These are phyloP conservation scores for Cricetomys ansorgei DNA, from an alignment of 2,113 vertebrate species.

Conservation along the genomic window DNA sequence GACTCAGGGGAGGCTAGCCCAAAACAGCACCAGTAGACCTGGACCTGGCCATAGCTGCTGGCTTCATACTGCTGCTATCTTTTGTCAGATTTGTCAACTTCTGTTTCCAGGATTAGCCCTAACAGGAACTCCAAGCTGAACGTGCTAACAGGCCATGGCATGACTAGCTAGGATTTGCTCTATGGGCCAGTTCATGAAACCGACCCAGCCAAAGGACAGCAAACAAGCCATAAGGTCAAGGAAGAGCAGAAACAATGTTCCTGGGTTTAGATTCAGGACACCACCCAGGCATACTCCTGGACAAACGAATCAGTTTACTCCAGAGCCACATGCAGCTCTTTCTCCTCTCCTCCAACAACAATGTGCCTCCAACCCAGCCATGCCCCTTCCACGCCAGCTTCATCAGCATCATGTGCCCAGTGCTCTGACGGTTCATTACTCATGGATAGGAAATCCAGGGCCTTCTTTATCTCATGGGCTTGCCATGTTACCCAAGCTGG, in stretches of 20 bases:
- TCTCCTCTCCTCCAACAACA: background rate
- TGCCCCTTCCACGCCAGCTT: background rate
- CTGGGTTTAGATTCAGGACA: background rate
- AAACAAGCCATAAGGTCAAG: background rate
- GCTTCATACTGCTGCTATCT: background rate
- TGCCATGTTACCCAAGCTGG: background rate
- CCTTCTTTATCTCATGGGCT: background rate
- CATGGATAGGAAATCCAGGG: background rate
- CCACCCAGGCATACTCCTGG: background rate
- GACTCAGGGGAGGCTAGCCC: background rate
- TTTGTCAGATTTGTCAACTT: conserved; percentile 27
- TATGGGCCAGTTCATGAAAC: background rate
- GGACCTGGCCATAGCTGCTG: background rate
- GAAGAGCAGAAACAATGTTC: background rate
- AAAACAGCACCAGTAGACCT: background rate
- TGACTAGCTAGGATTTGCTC: background rate
- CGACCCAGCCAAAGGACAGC: background rate
- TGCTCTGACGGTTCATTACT: background rate
- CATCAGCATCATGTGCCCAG: background rate
- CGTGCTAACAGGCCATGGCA: background rate
- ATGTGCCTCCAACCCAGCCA: background rate
- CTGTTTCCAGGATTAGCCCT: background rate
- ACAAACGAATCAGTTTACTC: background rate
- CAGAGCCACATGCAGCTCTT: background rate
- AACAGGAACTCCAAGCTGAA: background rate